A percentile compares a stretch with the other conserved stretches of the same genome.
These are phyloP conservation scores for Chironex yamaguchii DNA, from an alignment of 30 jellyfish, hydroid and myxozoan genomes.

Conservation along the genomic window DNA sequence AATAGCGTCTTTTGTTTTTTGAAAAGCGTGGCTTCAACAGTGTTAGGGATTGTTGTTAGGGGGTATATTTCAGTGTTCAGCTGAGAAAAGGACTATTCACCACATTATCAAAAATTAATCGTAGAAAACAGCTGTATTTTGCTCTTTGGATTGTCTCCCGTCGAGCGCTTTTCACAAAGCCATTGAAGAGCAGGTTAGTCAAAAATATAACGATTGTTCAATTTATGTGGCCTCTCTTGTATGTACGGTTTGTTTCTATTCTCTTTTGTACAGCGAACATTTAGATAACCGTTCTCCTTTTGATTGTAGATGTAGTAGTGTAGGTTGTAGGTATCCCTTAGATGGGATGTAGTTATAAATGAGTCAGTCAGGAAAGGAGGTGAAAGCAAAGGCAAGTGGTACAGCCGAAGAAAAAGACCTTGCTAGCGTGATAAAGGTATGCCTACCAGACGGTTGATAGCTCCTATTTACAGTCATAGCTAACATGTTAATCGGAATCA, in stretches of 20 bases:
- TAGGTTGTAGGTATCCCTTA: too few species aligned
- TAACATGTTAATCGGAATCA: too few species aligned
- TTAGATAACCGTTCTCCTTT: too few species aligned
- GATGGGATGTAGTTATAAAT: too few species aligned
- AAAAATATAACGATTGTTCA: not conserved
- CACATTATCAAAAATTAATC: not conserved
- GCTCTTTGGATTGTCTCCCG: not conserved
- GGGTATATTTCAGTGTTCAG: not conserved
- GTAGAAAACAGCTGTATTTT: not conserved
- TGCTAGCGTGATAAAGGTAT: not conserved
- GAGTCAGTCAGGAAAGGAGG: too few species aligned
- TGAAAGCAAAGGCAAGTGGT: too few species aligned
- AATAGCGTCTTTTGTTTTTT: not conserved
- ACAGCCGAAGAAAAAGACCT: not conserved
- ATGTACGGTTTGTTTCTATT: too few species aligned
- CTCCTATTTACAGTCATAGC: too few species aligned
- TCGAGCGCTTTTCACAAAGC: not conserved
- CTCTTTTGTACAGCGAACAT: too few species aligned
- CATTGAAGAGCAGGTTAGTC: not conserved
- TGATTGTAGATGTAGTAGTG: too few species aligned
- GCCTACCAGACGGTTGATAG: too few species aligned
- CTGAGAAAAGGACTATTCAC: not conserved
- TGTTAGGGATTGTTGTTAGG: not conserved
- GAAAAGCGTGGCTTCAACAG: not conserved
- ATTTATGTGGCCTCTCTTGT: not conserved